phyloP scores from a whole-genome alignment of 2,888 invertebrate species.

The Temnothorax ravouxi region DNA sequence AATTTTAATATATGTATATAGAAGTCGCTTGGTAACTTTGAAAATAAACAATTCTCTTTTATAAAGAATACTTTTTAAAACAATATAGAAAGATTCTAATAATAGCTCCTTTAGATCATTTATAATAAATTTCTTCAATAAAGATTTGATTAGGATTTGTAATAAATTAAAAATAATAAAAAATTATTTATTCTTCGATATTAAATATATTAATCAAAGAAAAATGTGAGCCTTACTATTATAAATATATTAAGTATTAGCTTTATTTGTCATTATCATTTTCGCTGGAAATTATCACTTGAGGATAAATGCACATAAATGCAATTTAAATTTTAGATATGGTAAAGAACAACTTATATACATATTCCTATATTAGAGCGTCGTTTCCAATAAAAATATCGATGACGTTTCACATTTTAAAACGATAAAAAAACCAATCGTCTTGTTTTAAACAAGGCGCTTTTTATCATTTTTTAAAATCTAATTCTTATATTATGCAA shows the following conservation, averaged over 20 bases:
- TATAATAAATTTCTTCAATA: neutral
- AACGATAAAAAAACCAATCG: constrained; percentile 56
- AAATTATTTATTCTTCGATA: neutral
- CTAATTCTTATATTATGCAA: neutral
- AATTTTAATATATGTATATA: neutral
- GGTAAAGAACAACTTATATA: neutral
- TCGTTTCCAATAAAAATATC: constrained; percentile 18
- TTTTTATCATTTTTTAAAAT: constrained; percentile 7
- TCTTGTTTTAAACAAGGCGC: neutral
- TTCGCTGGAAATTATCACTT: no score
- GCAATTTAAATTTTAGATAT: neutral
- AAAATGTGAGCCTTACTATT: no score
- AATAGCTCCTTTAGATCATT: neutral
- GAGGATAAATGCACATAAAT: neutral
- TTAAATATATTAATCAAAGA: neutral
- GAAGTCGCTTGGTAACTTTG: neutral
- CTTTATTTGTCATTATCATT: no score
- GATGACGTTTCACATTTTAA: constrained; percentile 77
- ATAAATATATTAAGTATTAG: neutral
- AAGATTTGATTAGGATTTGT: neutral
- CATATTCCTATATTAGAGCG: neutral
- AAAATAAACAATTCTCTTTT: constrained; percentile 1
- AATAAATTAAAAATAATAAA: neutral
- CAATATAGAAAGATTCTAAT: neutral
- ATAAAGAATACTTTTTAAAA: neutral